Evolutionary conservation across 2,888 invertebrate genomes (phyloP), one percentile per base, ranked within the genome.

Genomic region (Aspidiotus rigidus): DNA sequence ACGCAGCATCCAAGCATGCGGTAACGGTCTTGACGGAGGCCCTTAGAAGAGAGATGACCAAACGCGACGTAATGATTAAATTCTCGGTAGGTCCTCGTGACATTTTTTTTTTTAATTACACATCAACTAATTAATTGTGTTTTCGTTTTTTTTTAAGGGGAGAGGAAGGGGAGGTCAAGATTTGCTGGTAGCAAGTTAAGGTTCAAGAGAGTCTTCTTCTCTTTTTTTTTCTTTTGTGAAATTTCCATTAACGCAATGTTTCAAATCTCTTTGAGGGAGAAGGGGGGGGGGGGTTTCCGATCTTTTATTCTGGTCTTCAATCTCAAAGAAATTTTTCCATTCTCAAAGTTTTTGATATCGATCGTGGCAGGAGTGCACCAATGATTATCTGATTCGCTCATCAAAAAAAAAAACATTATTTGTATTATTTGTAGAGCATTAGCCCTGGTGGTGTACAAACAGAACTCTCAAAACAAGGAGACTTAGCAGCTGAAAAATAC

Each of bases 21-120:
- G 69, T 69, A 7, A 69, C 69, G 7, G 69, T 53, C 15, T 39
- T 69, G 7, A 69, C 69, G 1, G 69, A 69, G 41, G 69, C 59
- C 39, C 40, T 69, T 15, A 54, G 69, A 40, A 57, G 59, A 41
- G 69, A 69, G 61, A 61, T 69, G 15, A 15, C 40, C 10, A 61
- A 61, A 40, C 60, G 60, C 7, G 55, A 62, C 61, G n/a, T 54
- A n/a, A 44, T 59, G 28, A 69, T 69, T 11, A 69, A 69, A 61
- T 60, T 41, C 61, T 59, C 69, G 55, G 69, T 69, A 54, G 60
- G 28, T 28, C 2, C 5, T 28, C 2, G 28, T 28, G 28, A 28
- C 2, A 28, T 28, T 28, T n/a, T n/a, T n/a, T n/a, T n/a, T n/a
- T n/a, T n/a, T n/a, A n/a, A n/a, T n/a, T n/a, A n/a, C n/a, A n/a